phyloP scores from a whole-genome alignment of 2,888 invertebrate species.

The Brachypalpus laphriformis region DNA sequence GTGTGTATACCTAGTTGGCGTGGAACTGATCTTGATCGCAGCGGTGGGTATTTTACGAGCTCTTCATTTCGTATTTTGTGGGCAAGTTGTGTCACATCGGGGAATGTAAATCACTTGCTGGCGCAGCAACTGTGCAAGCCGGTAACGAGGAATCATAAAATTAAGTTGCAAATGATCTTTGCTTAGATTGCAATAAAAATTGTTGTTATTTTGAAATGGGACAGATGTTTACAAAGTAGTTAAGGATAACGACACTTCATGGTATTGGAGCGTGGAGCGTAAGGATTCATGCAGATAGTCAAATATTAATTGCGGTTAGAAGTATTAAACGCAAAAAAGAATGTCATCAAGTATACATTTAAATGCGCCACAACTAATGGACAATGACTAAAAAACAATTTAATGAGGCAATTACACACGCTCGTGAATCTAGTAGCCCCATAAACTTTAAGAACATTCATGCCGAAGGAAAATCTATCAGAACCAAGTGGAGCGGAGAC shows the following conservation, averaged over 20 bases:
- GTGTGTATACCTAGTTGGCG: slow-evolving; percentile 42
- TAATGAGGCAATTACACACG: too few species aligned
- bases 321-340: too few species aligned
- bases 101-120: slow-evolving; percentile 46
- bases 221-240: neutral
- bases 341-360: too few species aligned
- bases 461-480: too few species aligned
- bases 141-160: slow-evolving; percentile 50
- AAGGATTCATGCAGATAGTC: neutral
- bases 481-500: too few species aligned
- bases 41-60: slow-evolving; percentile 55
- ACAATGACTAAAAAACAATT: too few species aligned
- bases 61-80: slow-evolving; percentile 54
- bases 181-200: slow-evolving; percentile 37
- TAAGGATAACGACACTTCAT: neutral
- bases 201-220: slow-evolving; percentile 3
- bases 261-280: neutral
- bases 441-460: too few species aligned
- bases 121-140: slow-evolving; percentile 16
- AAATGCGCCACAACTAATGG: too few species aligned
- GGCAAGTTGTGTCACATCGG: slow-evolving; percentile 44
- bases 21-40: slow-evolving; percentile 35
- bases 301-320: too few species aligned
- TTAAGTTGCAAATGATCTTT: slow-evolving; percentile 57
- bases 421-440: too few species aligned